Base-by-base conservation (phyloP, 2,888 invertebrate species). In the Acrobasis suavella region DNA sequence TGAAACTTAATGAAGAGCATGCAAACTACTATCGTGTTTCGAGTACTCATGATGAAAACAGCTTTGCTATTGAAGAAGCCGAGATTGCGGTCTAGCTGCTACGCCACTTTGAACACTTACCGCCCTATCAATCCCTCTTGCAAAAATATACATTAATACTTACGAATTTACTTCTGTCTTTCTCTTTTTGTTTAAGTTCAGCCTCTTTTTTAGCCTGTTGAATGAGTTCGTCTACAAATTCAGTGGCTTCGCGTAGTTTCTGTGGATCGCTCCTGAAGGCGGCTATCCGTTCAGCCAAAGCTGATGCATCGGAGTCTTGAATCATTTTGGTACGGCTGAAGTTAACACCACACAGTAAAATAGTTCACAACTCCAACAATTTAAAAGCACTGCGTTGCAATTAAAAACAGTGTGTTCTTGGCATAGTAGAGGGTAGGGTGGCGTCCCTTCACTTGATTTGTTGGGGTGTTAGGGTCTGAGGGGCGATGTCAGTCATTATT, bases 221-320 rank as follows among this genome's bases (percentile, higher is more conserved):
- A 77, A 94, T 91, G 65, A 94, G 91, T 80, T 94, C 93, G 74
- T 94, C 94, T 69, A 94, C 93, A 83, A 94, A 94, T 71, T 94
- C 93, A 66, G 89, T 87, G 60, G 94, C 91, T 65, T 92, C 87
- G 66, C 93, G 91, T 80, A 94, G 92, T 82, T 93, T 93, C 66
- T 93, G 93, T 50, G 94, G 93, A 76, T 94, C 94, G 70, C 89
- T 91, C 82, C 93, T 94, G 80, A 94, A 94, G 67, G 92, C 91
- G 55, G 91, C 90, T 74, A 94, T 92, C 74, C 93, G 89, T 66
- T 89, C 87, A 67, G 92, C 87, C 66, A 94, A 75, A 37, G 82
- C 81, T 50, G 83, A 76, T 50, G 81, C 80, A 68, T 91, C 90
- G 64, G 80, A 84, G 69, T 87, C 86, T 67, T 89, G 86, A 67